Evolutionary conservation across 2,113 vertebrate genomes (phyloP).

Genomic region (Oreochromis spilurus): DNA sequence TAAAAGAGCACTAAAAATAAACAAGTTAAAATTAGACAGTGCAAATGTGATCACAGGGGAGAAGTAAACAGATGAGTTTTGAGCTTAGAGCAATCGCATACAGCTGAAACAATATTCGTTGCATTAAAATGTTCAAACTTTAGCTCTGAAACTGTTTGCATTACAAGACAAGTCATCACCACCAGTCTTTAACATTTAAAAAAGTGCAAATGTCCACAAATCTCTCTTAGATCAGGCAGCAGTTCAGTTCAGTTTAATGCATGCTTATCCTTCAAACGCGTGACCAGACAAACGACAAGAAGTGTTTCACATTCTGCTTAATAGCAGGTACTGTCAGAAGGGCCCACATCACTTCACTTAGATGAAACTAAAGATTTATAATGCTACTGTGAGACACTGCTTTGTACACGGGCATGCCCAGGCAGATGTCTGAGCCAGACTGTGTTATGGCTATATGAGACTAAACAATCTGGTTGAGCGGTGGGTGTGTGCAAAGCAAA

Average conservation of each 20-base stretch:
- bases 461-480: background rate
- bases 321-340: conserved; percentile 6
- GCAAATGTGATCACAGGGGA: background rate
- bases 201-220: background rate
- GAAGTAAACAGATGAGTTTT: background rate
- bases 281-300: background rate
- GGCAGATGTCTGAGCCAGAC: conserved; percentile 7
- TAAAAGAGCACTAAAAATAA: rapidly evolving
- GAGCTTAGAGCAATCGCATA: background rate
- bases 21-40: background rate
- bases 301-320: background rate
- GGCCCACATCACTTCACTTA: background rate
- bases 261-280: background rate
- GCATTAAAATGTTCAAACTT: background rate
- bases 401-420: background rate
- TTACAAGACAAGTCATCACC: background rate
- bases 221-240: background rate
- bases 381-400: background rate
- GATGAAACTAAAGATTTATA: conserved; percentile 17
- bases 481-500: background rate
- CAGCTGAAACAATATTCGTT: background rate
- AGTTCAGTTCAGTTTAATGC: background rate
- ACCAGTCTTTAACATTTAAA: background rate
- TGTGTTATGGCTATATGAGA: background rate
- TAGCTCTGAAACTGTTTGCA: background rate